A percentile compares a stretch with the other conserved stretches of the same genome.
These are phyloP conservation scores for Drosophila hydei DNA, from an alignment of 1,140 invertebrate species.

Conservation along the genomic window DNA sequence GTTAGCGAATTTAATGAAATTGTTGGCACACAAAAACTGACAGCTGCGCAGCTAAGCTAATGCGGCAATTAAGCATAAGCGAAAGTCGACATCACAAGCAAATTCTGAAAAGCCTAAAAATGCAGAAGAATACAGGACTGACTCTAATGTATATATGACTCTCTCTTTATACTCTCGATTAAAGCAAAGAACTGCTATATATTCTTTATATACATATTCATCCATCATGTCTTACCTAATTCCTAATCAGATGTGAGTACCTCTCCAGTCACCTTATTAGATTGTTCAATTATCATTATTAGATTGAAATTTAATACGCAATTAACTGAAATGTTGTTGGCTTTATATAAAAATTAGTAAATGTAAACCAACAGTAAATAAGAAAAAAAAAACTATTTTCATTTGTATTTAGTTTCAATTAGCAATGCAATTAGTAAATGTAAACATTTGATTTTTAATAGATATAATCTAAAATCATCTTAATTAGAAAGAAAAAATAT, in stretches of 20 bases:
- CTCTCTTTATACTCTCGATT: too few relatives aligned
- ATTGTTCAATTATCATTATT: slow-evolving; percentile 17
- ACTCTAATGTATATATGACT: too few relatives aligned
- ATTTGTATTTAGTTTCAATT: slow-evolving; percentile 6
- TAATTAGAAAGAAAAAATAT: too few relatives aligned
- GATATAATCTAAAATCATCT: too few relatives aligned
- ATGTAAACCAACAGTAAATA: neutral
- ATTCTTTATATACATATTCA: too few relatives aligned
- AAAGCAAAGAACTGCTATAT: too few relatives aligned
- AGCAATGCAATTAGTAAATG: slow-evolving; percentile 3
- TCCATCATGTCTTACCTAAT: neutral
- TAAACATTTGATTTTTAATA: neutral
- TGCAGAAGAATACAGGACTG: too few relatives aligned
- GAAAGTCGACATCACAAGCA: too few relatives aligned
- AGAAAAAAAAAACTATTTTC: neutral
- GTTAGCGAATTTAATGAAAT: slow-evolving; percentile 33
- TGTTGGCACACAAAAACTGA: slow-evolving; percentile 10
- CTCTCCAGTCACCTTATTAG: neutral
- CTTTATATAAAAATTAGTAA: slow-evolving; percentile 15
- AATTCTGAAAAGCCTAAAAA: neutral
- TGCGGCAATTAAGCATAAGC: slow-evolving; percentile 20
- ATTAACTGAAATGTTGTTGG: slow-evolving; percentile 5
- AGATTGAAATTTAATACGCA: slow-evolving; percentile 6
- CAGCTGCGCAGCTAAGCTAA: slow-evolving; percentile 12
- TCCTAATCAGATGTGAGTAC: neutral